Evolutionary conservation across 2,888 invertebrate species (phyloP).

Genomic region (Lobophora halterata): DNA sequence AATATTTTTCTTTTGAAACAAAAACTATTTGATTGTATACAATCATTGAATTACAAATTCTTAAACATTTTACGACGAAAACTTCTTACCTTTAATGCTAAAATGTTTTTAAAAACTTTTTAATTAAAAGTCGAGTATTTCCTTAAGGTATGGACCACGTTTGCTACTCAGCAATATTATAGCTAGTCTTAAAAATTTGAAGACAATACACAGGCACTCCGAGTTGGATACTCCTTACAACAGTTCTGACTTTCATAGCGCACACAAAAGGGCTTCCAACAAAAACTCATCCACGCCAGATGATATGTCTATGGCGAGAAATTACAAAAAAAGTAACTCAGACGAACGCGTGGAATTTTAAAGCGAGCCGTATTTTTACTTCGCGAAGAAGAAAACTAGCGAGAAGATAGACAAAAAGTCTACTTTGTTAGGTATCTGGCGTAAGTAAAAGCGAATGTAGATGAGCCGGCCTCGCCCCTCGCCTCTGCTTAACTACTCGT

Average conservation of each 20-base stretch:
- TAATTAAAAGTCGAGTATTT: slow-evolving; percentile 63
- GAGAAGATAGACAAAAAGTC: slow-evolving; percentile 71
- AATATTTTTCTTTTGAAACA: slow-evolving; percentile 40
- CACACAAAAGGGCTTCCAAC: slow-evolving; percentile 76
- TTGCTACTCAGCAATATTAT: slow-evolving; percentile 49
- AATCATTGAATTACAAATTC: slow-evolving; percentile 43
- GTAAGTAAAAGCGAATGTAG: slow-evolving; percentile 70
- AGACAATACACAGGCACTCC: slow-evolving; percentile 68
- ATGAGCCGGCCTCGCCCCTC: slow-evolving; percentile 59
- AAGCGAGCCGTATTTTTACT: slow-evolving; percentile 68
- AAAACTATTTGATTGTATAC: slow-evolving; percentile 47
- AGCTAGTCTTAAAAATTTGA: slow-evolving; percentile 67
- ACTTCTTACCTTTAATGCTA: slow-evolving; percentile 54
- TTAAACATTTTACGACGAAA: slow-evolving; percentile 47
- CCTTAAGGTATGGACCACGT: slow-evolving; percentile 64
- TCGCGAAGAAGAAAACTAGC: slow-evolving; percentile 64
- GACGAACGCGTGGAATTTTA: slow-evolving; percentile 66
- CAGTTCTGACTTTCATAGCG: slow-evolving; percentile 75
- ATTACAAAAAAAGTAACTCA: slow-evolving; percentile 70
- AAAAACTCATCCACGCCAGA: slow-evolving; percentile 79
- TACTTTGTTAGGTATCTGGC: slow-evolving; percentile 69
- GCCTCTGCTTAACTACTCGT: slow-evolving; percentile 70
- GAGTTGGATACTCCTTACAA: slow-evolving; percentile 71
- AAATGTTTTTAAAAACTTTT: slow-evolving; percentile 54
- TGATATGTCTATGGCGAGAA: slow-evolving; percentile 79